Evolutionary conservation across 2,888 invertebrate genomes (phyloP).

Genomic region (Exephanes ischioxanthus): DNA sequence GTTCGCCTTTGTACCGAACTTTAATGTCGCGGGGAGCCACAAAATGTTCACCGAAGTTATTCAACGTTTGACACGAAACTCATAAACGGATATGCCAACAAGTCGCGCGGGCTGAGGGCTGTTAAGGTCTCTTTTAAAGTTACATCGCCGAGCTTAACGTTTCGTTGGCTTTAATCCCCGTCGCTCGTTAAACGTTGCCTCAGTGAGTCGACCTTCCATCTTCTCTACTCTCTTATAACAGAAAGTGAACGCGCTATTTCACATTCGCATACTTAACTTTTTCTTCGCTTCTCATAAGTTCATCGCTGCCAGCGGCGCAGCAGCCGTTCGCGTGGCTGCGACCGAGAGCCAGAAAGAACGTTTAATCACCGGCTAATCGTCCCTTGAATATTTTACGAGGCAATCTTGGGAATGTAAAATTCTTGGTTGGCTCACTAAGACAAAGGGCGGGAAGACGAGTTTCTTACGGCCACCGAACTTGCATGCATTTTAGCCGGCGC

Average conservation of each 20-base stretch:
- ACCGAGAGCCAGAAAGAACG: background rate
- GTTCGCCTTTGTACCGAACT: background rate
- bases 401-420: slow-evolving; percentile 67
- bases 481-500: background rate
- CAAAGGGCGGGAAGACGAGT: slow-evolving; percentile 10
- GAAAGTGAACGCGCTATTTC: slow-evolving; percentile 40
- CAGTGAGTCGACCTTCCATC: slow-evolving; percentile 7
- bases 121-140: slow-evolving; percentile 44
- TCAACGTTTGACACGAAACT: background rate
- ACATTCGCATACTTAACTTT: slow-evolving; percentile 33
- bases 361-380: slow-evolving; percentile 74
- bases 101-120: background rate
- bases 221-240: slow-evolving; percentile 9
- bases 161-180: slow-evolving; percentile 47
- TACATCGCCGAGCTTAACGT: slow-evolving; percentile 38
- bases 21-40: background rate
- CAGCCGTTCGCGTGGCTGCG: slow-evolving; percentile 14
- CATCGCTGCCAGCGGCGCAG: slow-evolving; percentile 2
- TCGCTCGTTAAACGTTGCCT: slow-evolving; percentile 46
- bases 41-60: background rate
- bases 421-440: slow-evolving; percentile 42
- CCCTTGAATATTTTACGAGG: slow-evolving; percentile 79
- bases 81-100: background rate
- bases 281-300: background rate
- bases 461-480: slow-evolving; percentile 15